Percentiles rank a stretch among this genome's conserved stretches.
Evolutionary conservation across 2,113 vertebrate genomes (phyloP).

Genomic region (Mionectes macconnelli): DNA sequence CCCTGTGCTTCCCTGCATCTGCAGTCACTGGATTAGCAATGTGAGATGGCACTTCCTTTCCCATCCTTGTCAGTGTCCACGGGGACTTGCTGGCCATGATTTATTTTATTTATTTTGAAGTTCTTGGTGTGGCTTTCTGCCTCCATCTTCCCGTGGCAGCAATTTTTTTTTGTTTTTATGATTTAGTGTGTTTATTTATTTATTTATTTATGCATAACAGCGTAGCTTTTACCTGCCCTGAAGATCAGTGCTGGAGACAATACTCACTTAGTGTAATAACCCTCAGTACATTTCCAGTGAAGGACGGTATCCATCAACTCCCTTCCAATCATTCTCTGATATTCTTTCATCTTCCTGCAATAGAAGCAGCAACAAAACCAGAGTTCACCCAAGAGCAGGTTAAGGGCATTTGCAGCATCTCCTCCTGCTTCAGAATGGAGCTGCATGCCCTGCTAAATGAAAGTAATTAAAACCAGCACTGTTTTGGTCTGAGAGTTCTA

Average conservation of each 20-base stretch:
- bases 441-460: background rate
- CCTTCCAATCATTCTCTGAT: background rate
- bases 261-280: background rate
- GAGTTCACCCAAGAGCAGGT: background rate
- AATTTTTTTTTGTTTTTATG: background rate
- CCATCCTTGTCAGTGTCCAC: background rate
- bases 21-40: background rate
- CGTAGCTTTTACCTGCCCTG: background rate
- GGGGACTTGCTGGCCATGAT: background rate
- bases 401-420: background rate
- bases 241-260: background rate
- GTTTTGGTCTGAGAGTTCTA: background rate
- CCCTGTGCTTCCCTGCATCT: fast-evolving
- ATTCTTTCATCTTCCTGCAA: conserved; percentile 20
- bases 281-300: background rate
- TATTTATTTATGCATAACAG: background rate
- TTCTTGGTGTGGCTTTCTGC: background rate
- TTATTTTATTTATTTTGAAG: background rate
- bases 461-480: background rate
- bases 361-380: background rate
- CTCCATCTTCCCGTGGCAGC: background rate
- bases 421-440: background rate
- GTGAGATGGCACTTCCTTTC: background rate
- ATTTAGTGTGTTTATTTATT: background rate
- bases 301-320: background rate